Conservation (phyloP, 2,113 vertebrate genomes). For the Miniopterus natalensis region DNA sequence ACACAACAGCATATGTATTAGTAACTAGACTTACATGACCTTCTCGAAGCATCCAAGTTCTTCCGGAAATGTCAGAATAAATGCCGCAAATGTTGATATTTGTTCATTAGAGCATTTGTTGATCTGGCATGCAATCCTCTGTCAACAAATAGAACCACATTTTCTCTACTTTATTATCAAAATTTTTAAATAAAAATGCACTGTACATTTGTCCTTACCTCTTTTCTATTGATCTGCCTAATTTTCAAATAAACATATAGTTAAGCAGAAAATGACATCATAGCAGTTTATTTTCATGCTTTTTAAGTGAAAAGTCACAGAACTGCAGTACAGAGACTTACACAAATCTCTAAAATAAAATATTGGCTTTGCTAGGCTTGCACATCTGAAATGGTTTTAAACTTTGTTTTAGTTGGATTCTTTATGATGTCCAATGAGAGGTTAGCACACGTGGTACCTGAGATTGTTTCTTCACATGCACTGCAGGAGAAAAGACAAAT, state of each 20-base stretch:
- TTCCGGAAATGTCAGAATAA: slow-evolving; percentile 32
- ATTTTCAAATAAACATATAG: slow-evolving; percentile 53
- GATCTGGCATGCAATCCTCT: slow-evolving; percentile 27
- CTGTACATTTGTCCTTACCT: not conserved
- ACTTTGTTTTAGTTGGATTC: slow-evolving; percentile 80
- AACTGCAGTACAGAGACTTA: slow-evolving; percentile 70
- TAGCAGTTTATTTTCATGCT: slow-evolving; percentile 48
- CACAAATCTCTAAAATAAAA: slow-evolving; percentile 76
- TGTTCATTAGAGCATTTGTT: slow-evolving; percentile 49
- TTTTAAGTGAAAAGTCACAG: slow-evolving; percentile 64
- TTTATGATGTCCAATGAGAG: slow-evolving; percentile 66
- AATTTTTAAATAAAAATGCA: slow-evolving; percentile 61
- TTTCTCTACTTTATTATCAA: slow-evolving; percentile 36
- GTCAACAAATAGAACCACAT: slow-evolving; percentile 23
- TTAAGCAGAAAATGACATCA: slow-evolving; percentile 67
- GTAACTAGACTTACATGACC: slow-evolving; percentile 11
- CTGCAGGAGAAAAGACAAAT: slow-evolving; percentile 73
- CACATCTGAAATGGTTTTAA: slow-evolving; percentile 80
- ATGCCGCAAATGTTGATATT: slow-evolving; percentile 32
- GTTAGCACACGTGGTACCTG: slow-evolving; percentile 73
- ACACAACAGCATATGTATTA: slow-evolving; percentile 20
- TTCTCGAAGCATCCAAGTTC: slow-evolving; percentile 18
- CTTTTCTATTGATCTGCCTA: slow-evolving; percentile 59
- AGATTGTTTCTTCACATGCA: slow-evolving; percentile 71
- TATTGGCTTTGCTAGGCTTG: slow-evolving; percentile 67